A percentile compares a stretch with the other conserved stretches of the same genome.
phyloP scores from a whole-genome alignment of 2,797 vertebrate genomes.

The Pseudomugil gertrudae region DNA sequence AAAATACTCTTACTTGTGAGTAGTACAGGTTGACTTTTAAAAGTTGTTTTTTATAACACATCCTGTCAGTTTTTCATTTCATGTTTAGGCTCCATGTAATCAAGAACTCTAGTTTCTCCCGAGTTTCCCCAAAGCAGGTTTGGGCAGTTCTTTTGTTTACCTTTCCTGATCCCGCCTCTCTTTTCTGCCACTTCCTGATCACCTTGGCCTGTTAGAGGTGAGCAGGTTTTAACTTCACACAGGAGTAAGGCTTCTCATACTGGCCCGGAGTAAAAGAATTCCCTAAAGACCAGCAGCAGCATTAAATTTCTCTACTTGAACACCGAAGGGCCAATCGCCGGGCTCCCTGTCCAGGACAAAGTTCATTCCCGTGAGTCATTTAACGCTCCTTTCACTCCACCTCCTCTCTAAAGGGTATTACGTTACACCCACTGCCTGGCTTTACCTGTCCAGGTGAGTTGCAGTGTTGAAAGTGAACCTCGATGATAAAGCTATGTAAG shows the following conservation, averaged over 20 bases:
- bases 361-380: conserved; percentile 66
- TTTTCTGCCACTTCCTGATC: conserved; percentile 76
- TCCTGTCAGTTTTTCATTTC: neutral
- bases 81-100: neutral
- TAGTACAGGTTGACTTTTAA: neutral
- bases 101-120: conserved; percentile 29
- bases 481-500: conserved; percentile 61
- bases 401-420: conserved; percentile 57
- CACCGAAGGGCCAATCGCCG: conserved; percentile 38
- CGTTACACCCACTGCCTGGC: conserved; percentile 63
- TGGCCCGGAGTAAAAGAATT: conserved; percentile 32
- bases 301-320: conserved; percentile 50
- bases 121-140: conserved; percentile 75
- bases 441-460: conserved; percentile 79
- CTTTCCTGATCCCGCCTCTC: conserved; percentile 66
- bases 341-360: conserved; percentile 62
- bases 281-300: conserved; percentile 22
- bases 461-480: conserved; percentile 46
- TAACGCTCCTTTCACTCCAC: conserved; percentile 46
- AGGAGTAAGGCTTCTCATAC: conserved; percentile 15
- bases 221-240: conserved; percentile 53
- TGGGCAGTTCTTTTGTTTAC: conserved; percentile 77
- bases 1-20: conserved; percentile 3
- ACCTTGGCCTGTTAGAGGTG: conserved; percentile 68
- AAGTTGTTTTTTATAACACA: neutral